A percentile compares a stretch with the other conserved stretches of the same genome.
Evolutionary conservation across 2,888 invertebrate species (phyloP).

Genomic region (Allacma fusca): DNA sequence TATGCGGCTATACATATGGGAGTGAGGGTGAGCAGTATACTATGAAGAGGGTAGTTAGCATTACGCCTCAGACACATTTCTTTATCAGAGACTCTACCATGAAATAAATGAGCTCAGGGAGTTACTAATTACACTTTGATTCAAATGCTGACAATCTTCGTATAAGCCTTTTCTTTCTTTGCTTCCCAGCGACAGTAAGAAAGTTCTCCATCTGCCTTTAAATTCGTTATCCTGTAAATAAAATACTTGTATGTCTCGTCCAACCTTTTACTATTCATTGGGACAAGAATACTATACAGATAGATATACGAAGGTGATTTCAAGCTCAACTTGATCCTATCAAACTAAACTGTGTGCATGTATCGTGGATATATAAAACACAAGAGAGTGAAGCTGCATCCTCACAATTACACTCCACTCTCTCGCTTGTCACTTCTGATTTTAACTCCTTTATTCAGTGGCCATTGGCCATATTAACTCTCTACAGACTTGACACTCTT

Average conservation of each 20-base stretch:
- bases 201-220: not conserved
- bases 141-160: slow-evolving; percentile 17
- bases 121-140: slow-evolving; percentile 26
- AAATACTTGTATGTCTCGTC: not conserved
- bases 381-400: not conserved
- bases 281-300: too few species aligned
- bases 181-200: not conserved
- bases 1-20: not conserved
- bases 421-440: not conserved
- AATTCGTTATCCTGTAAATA: not conserved
- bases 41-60: not conserved
- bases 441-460: not conserved
- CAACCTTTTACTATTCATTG: not conserved
- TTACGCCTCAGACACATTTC: slow-evolving; percentile 3
- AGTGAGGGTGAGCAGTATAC: not conserved
- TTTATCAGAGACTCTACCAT: slow-evolving; percentile 15
- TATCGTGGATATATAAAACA: not conserved
- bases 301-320: too few species aligned
- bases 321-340: too few species aligned
- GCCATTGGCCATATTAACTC: slow-evolving; percentile 11
- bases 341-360: too few species aligned
- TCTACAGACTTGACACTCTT: not conserved
- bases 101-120: slow-evolving; percentile 21
- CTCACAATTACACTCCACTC: not conserved
- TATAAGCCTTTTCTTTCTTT: not conserved